A percentile compares a stretch with the other conserved stretches of the same genome.
These are phyloP conservation scores for Lepidotrigona ventralis DNA, from an alignment of 1,140 invertebrate genomes.

Conservation along the genomic window DNA sequence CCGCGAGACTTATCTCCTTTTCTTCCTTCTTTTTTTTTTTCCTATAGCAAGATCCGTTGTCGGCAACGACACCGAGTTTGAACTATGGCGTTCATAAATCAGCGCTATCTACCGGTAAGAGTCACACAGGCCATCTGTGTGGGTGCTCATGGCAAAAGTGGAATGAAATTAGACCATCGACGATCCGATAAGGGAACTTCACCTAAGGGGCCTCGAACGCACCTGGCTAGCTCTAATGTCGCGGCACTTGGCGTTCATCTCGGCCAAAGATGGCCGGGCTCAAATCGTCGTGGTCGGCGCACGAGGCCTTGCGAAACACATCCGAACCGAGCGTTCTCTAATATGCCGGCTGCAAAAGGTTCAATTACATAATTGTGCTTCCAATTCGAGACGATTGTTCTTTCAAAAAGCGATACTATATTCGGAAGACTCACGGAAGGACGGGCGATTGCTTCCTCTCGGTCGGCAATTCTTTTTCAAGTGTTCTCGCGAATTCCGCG, in stretches of 20 bases:
- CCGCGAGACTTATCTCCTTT: not conserved
- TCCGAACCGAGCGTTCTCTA: slow-evolving; percentile 10
- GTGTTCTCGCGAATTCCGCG: not conserved
- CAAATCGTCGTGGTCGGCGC: slow-evolving; percentile 1
- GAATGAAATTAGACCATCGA: slow-evolving; percentile 74
- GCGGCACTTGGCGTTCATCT: not conserved
- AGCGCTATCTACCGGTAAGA: slow-evolving; percentile 68
- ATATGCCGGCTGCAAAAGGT: slow-evolving; percentile 12
- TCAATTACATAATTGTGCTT: slow-evolving; percentile 30
- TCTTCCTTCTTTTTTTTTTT: not conserved
- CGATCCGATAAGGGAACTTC: slow-evolving; percentile 70
- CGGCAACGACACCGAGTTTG: not conserved
- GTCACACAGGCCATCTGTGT: slow-evolving; percentile 65
- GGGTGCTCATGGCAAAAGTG: slow-evolving; percentile 53
- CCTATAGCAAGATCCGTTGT: no score
- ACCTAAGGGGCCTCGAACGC: slow-evolving; percentile 16
- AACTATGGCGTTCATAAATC: slow-evolving; percentile 67
- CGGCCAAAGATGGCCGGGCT: not conserved
- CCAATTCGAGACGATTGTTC: not conserved
- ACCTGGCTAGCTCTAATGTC: slow-evolving; percentile 32
- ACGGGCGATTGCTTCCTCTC: not conserved
- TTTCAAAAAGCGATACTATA: not conserved
- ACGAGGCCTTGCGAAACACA: slow-evolving; percentile 7
- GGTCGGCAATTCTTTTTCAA: not conserved
- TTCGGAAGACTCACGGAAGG: no score